These are phyloP conservation scores for Pseudochirops corinnae DNA, from an alignment of 2,797 vertebrate genomes.

Conservation along the genomic window DNA sequence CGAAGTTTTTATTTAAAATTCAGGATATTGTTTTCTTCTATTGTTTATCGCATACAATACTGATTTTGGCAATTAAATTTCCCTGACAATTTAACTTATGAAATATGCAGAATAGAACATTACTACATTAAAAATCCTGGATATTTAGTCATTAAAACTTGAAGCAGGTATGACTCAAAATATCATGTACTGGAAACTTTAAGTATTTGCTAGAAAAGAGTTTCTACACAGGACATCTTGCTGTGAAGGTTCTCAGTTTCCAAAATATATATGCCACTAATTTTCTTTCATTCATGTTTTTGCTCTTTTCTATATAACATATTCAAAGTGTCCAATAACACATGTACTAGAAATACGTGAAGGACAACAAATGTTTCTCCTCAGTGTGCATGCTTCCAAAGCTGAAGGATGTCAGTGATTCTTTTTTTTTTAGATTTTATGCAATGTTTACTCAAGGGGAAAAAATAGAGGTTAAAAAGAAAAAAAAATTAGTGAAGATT, in stretches of 20 bases:
- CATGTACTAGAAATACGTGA: background rate
- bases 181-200: background rate
- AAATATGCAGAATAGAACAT: slow-evolving; percentile 67
- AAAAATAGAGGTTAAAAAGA: too few species aligned
- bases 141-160: slow-evolving; percentile 75
- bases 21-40: background rate
- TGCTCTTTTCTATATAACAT: too few species aligned
- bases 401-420: too few species aligned
- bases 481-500: too few species aligned
- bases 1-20: background rate
- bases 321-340: too few species aligned
- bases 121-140: slow-evolving; percentile 71
- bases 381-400: too few species aligned
- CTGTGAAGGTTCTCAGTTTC: background rate
- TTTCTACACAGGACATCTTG: background rate
- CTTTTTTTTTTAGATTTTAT: too few species aligned
- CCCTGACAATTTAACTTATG: slow-evolving; percentile 72
- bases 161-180: slow-evolving; percentile 63
- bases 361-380: too few species aligned
- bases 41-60: slow-evolving; percentile 44
- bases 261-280: background rate
- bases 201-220: background rate
- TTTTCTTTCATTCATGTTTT: background rate
- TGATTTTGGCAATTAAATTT: slow-evolving; percentile 67
- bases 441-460: too few species aligned